Evolutionary conservation across 2,797 vertebrate species (phyloP).

Genomic region (Furcifer pardalis): DNA sequence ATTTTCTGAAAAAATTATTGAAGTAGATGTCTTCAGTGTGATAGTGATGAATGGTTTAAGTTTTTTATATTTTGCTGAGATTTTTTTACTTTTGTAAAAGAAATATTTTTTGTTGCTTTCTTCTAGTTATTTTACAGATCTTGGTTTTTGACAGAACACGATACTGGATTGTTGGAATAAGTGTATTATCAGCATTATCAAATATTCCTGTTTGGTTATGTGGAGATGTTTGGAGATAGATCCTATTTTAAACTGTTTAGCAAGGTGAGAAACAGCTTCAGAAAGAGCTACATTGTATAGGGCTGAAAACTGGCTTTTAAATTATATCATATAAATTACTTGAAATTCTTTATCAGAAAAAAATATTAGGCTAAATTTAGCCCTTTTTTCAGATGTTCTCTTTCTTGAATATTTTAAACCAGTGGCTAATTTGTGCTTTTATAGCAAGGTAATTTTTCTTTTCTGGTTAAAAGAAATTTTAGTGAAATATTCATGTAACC

Average conservation of each 20-base stretch:
- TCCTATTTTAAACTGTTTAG: conserved; percentile 40
- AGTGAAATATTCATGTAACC: background rate
- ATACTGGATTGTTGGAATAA: conserved; percentile 57
- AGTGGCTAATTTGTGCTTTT: conserved; percentile 39
- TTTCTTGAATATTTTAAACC: conserved; percentile 37
- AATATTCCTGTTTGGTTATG: conserved; percentile 12
- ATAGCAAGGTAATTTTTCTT: background rate
- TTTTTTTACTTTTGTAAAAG: conserved; percentile 68
- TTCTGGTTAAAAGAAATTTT: background rate
- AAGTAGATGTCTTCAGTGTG: conserved; percentile 53
- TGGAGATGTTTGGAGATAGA: background rate
- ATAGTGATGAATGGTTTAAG: conserved; percentile 68
- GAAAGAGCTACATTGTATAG: conserved; percentile 46
- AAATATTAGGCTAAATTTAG: conserved; percentile 33
- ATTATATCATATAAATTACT: conserved; percentile 40
- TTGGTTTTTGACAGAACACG: conserved; percentile 61
- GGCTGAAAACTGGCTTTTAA: conserved; percentile 41
- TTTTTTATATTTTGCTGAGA: conserved; percentile 59
- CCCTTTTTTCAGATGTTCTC: conserved; percentile 30
- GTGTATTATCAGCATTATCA: conserved; percentile 1
- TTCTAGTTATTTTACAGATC: conserved; percentile 71
- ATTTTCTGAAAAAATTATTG: conserved; percentile 63
- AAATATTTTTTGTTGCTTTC: conserved; percentile 56
- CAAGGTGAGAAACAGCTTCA: conserved; percentile 33
- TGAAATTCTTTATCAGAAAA: conserved; percentile 23